Percentiles rank a stretch among this genome's conserved stretches.
These are phyloP conservation scores for Sphaerophoria taeniata DNA, from an alignment of 2,888 invertebrate genomes.

Conservation along the genomic window DNA sequence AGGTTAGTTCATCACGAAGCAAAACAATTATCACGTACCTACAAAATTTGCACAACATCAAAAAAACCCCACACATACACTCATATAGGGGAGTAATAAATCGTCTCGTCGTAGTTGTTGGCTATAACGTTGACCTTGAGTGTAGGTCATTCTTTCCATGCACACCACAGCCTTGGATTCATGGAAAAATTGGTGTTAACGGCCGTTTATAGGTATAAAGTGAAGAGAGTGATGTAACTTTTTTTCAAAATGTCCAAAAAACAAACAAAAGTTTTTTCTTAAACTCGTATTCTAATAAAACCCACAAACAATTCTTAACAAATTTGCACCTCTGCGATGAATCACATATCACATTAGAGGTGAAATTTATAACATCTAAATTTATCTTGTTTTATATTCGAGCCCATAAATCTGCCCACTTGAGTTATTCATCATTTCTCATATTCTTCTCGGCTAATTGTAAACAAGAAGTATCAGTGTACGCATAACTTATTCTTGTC, in stretches of 20 bases:
- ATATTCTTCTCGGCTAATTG: background rate
- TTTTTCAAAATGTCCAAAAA: slow-evolving; percentile 8
- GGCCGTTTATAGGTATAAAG: background rate
- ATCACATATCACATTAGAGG: background rate
- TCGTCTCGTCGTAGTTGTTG: no score
- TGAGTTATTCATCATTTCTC: background rate
- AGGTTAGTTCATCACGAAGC: no score
- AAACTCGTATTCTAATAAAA: no score
- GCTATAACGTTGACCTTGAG: background rate
- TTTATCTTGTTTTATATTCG: background rate
- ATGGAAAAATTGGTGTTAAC: background rate
- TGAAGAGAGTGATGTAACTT: background rate
- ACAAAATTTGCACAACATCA: background rate
- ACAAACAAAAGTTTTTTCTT: background rate
- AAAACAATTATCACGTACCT: background rate
- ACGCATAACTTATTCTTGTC: background rate
- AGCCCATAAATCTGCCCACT: background rate
- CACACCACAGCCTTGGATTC: background rate
- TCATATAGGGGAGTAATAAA: no score
- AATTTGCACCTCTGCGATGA: background rate
- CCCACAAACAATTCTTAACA: background rate
- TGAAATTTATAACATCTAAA: background rate
- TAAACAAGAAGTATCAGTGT: no score
- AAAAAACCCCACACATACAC: background rate
- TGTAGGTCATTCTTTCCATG: background rate